phyloP scores from a whole-genome alignment of 1,140 invertebrate genomes.

The Zaprionus davidi region DNA sequence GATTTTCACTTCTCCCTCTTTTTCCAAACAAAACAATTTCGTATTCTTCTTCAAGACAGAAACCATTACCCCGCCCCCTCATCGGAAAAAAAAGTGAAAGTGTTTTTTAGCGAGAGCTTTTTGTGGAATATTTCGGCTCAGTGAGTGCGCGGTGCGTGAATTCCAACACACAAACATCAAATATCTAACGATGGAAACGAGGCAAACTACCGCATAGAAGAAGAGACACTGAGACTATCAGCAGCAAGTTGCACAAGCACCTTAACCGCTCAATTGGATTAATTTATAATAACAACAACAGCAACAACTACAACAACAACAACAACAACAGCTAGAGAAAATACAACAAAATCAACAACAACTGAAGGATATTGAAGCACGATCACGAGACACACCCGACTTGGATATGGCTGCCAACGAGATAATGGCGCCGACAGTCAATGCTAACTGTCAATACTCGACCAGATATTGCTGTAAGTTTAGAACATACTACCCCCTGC shows the following conservation, averaged over 20 bases:
- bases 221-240: constrained; percentile 36
- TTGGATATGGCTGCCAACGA: constrained; percentile 82
- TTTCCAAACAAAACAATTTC: constrained; percentile 42
- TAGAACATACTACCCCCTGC: no score
- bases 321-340: constrained; percentile 2
- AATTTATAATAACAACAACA: constrained; percentile 13
- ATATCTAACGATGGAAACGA: constrained; percentile 69
- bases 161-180: constrained; percentile 31
- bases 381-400: constrained; percentile 21
- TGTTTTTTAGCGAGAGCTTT: constrained; percentile 31
- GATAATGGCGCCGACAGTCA: constrained; percentile 82
- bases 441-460: constrained; percentile 82
- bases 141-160: constrained; percentile 71
- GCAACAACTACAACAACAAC: background rate
- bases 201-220: constrained; percentile 48
- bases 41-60: constrained; percentile 66
- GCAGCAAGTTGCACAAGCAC: no score
- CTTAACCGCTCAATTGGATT: constrained; percentile 54
- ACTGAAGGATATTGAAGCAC: constrained; percentile 50
- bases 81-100: constrained; percentile 67
- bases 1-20: constrained; percentile 16
- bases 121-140: constrained; percentile 40
- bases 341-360: constrained; percentile 8
- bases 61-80: no score
- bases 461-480: constrained; percentile 83